These are phyloP conservation scores for Sandelia bainsii DNA, from an alignment of 2,797 vertebrate species.

Conservation along the genomic window DNA sequence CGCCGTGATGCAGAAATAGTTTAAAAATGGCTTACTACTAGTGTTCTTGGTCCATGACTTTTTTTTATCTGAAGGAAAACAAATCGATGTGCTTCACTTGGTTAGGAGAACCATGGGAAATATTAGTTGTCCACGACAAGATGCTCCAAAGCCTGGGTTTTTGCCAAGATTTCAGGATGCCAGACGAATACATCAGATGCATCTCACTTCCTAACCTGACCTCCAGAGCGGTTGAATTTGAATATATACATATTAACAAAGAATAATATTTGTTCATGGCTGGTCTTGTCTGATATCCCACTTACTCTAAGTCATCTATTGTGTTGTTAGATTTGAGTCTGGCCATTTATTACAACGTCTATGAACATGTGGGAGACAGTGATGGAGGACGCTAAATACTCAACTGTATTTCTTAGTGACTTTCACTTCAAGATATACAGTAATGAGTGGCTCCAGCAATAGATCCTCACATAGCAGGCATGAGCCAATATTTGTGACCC, in stretches of 20 bases:
- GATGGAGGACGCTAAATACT: slow-evolving; percentile 58
- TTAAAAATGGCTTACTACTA: slow-evolving; percentile 36
- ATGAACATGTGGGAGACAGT: slow-evolving; percentile 47
- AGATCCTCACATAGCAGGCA: background rate
- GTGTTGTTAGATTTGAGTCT: slow-evolving; percentile 53
- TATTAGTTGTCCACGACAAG: slow-evolving; percentile 49
- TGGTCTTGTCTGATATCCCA: slow-evolving; percentile 36
- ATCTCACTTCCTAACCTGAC: slow-evolving; percentile 61
- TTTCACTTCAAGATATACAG: slow-evolving; percentile 31
- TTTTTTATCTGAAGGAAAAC: slow-evolving; percentile 44
- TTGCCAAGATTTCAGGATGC: slow-evolving; percentile 31
- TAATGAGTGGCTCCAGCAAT: slow-evolving; percentile 14
- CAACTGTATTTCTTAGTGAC: slow-evolving; percentile 35
- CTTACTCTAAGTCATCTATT: slow-evolving; percentile 44
- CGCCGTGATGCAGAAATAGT: slow-evolving; percentile 27
- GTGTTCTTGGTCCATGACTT: slow-evolving; percentile 19
- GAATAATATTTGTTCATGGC: slow-evolving; percentile 44
- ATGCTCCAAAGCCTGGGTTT: slow-evolving; percentile 33
- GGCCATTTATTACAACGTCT: slow-evolving; percentile 54
- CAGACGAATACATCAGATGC: slow-evolving; percentile 44
- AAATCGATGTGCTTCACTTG: slow-evolving; percentile 60
- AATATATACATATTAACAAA: slow-evolving; percentile 67
- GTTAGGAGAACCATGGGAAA: slow-evolving; percentile 45
- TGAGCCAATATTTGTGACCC: slow-evolving; percentile 18
- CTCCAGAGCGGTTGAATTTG: slow-evolving; percentile 47